Conservation (phyloP, 2,888 invertebrate genomes). For the Taenaris catops region DNA sequence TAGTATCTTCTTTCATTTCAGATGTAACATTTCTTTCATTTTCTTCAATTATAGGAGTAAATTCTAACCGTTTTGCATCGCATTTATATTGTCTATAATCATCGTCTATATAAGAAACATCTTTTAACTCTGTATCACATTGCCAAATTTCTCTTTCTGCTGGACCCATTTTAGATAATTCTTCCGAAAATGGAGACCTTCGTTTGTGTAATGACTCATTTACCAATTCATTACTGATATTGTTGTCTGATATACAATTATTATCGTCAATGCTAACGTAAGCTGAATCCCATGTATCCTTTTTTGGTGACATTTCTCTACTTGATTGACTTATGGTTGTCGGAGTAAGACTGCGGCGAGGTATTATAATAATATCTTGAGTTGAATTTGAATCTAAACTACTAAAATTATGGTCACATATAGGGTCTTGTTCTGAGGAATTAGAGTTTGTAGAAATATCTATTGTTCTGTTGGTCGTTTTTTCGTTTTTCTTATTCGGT, state of each 20-base stretch:
- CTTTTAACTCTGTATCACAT: slow-evolving; percentile 46
- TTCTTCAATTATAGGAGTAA: slow-evolving; percentile 70
- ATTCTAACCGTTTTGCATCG: slow-evolving; percentile 49
- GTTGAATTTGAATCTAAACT: slow-evolving; percentile 43
- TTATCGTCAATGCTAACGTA: slow-evolving; percentile 76
- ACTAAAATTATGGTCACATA: slow-evolving; percentile 43
- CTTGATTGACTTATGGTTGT: slow-evolving; percentile 27
- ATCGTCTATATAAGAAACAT: slow-evolving; percentile 31
- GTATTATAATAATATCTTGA: slow-evolving; percentile 27
- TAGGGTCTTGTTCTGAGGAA: no score
- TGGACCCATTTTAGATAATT: slow-evolving; percentile 59
- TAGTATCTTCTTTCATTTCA: slow-evolving; percentile 39
- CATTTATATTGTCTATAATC: slow-evolving; percentile 46
- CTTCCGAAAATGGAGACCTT: slow-evolving; percentile 35
- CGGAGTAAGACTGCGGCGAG: slow-evolving; percentile 25
- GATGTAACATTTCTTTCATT: slow-evolving; percentile 51
- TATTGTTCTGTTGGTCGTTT: no score
- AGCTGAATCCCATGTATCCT: slow-evolving; percentile 75
- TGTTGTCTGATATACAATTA: slow-evolving; percentile 62
- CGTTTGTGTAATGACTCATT: slow-evolving; percentile 34
- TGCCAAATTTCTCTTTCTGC: slow-evolving; percentile 71
- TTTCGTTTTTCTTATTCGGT: no score
- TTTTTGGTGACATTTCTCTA: slow-evolving; percentile 44
- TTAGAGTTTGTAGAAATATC: no score
- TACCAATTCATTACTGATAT: slow-evolving; percentile 40